These are phyloP conservation scores for Phrynosoma blainvillii DNA, from an alignment of 2,113 vertebrate species.

Conservation along the genomic window DNA sequence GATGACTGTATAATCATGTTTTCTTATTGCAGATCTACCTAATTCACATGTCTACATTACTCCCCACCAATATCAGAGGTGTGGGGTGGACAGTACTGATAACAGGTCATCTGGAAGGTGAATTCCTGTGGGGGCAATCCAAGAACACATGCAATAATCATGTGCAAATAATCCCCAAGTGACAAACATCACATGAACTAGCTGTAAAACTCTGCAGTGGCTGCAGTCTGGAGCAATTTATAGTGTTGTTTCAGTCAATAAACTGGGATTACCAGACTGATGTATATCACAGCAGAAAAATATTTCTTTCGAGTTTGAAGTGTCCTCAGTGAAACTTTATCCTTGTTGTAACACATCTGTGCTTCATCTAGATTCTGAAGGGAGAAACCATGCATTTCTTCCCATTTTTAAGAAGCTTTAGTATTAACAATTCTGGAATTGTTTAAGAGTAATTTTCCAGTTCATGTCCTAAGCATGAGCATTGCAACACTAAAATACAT, in stretches of 20 bases:
- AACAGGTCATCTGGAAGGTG: background rate
- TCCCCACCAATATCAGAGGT: background rate
- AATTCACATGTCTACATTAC: background rate
- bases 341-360: background rate
- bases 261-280: constrained; percentile 9
- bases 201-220: constrained; percentile 35
- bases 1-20: background rate
- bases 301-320: constrained; percentile 20
- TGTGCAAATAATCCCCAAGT: constrained; percentile 44
- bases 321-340: background rate
- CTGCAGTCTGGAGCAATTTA: constrained; percentile 8
- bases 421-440: no score
- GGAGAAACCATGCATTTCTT: background rate
- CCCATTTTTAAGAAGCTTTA: background rate
- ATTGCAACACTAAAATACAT: background rate
- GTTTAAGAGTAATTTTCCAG: constrained; percentile 19
- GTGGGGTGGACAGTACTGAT: background rate
- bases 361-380: constrained; percentile 1
- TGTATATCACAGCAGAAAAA: background rate
- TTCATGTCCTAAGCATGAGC: constrained; percentile 5
- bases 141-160: constrained; percentile 31
- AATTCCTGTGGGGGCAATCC: constrained; percentile 41
- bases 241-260: constrained; percentile 11
- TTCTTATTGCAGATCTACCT: background rate
- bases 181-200: constrained; percentile 4